Evolutionary conservation across 2,113 vertebrate genomes (phyloP).

Genomic region (Pseudonaja textilis): DNA sequence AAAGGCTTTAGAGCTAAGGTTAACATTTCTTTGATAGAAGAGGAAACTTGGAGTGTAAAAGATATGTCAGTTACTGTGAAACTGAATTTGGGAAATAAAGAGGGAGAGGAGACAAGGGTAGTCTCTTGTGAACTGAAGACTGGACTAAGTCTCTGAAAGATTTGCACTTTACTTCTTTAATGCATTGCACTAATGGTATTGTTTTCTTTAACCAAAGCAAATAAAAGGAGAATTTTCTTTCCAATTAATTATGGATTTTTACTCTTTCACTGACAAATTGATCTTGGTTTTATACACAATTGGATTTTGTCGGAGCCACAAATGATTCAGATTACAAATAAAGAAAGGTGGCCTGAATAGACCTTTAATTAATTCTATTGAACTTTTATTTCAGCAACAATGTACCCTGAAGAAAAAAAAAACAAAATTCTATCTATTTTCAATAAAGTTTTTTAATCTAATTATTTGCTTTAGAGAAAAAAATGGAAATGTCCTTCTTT

Average conservation of each 20-base stretch:
- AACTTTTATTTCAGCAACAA: conserved; percentile 54
- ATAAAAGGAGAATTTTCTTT: conserved; percentile 46
- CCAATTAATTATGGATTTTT: conserved; percentile 42
- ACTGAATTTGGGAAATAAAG: neutral
- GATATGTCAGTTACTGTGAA: neutral
- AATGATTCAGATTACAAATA: conserved; percentile 49
- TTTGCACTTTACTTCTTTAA: neutral
- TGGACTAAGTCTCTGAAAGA: neutral
- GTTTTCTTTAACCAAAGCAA: conserved; percentile 37
- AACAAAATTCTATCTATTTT: conserved; percentile 42
- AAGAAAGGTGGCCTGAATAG: conserved; percentile 43
- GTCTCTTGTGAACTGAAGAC: neutral
- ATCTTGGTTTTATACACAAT: conserved; percentile 56
- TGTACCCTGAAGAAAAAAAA: conserved; percentile 49
- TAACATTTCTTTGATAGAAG: neutral
- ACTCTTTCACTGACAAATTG: conserved; percentile 54
- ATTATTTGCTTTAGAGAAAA: conserved; percentile 61
- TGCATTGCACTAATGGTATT: neutral
- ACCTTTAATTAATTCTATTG: conserved; percentile 63
- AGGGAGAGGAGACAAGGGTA: neutral
- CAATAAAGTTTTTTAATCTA: conserved; percentile 60
- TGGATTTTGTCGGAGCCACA: conserved; percentile 55
- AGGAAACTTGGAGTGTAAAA: neutral
- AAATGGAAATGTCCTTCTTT: conserved; percentile 46
- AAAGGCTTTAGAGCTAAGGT: neutral